phyloP scores from a whole-genome alignment of 2,113 vertebrate species.

The Oreochromis niloticus region DNA sequence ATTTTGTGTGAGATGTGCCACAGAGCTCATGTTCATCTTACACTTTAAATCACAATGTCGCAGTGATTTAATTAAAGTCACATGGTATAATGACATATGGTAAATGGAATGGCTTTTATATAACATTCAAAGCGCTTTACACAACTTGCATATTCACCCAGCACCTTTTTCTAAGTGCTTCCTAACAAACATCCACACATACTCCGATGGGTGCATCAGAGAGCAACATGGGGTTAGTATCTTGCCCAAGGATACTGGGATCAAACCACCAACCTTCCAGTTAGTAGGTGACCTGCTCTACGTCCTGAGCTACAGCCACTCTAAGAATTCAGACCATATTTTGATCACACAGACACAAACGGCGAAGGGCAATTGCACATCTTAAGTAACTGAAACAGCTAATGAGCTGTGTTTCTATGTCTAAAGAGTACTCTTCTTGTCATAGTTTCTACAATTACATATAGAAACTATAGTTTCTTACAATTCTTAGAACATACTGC shows the following conservation, averaged over 20 bases:
- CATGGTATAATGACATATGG: background rate
- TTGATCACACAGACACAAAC: background rate
- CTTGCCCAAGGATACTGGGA: background rate
- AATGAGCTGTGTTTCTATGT: background rate
- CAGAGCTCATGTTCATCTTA: background rate
- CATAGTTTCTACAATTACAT: background rate
- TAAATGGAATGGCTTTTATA: background rate
- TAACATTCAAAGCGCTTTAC: background rate
- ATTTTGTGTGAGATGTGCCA: background rate
- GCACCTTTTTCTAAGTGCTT: background rate
- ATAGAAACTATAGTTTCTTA: background rate
- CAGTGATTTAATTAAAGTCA: background rate
- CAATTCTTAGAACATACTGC: background rate
- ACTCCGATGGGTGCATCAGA: background rate
- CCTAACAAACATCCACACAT: background rate
- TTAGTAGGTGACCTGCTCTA: background rate
- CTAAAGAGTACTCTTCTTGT: background rate
- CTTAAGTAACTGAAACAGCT: background rate
- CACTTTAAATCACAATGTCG: background rate
- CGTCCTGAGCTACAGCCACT: background rate
- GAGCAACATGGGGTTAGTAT: background rate
- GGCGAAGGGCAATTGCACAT: background rate
- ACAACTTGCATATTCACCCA: background rate
- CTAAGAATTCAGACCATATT: background rate
- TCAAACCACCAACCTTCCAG: background rate